Conservation (phyloP, 2,797 vertebrate genomes). For the Aselliscus stoliczkanus region DNA sequence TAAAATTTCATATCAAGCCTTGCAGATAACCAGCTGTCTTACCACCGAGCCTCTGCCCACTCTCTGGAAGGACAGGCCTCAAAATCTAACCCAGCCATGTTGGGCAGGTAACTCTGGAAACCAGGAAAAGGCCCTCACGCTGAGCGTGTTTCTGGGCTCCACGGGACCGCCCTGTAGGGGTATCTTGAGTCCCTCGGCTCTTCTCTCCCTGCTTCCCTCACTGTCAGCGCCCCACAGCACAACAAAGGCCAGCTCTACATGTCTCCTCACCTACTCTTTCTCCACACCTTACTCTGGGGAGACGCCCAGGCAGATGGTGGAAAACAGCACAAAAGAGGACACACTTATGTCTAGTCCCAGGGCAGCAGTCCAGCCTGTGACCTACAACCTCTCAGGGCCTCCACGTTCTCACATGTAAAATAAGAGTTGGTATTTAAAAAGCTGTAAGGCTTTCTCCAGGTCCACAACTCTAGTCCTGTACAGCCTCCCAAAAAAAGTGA, state of each 20-base stretch:
- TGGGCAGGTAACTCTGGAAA: conserved; percentile 24
- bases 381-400: background rate
- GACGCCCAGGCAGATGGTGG: background rate
- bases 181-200: background rate
- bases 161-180: background rate
- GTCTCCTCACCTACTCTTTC: conserved; percentile 3
- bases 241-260: background rate
- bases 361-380: background rate
- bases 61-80: background rate
- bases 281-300: background rate
- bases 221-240: background rate
- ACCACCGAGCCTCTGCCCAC: conserved; percentile 32
- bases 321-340: background rate
- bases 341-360: background rate
- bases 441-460: background rate
- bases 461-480: background rate
- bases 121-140: background rate
- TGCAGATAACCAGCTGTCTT: conserved; percentile 38
- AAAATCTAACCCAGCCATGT: conserved; percentile 55
- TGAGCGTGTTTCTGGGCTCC: background rate
- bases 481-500: background rate
- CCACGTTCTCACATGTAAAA: background rate
- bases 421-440: background rate
- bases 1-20: conserved; percentile 59
- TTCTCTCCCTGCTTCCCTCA: background rate